Percentiles rank a stretch among this genome's conserved stretches.
Conservation (phyloP, 1,140 invertebrate species). For the Theocolax elegans region DNA sequence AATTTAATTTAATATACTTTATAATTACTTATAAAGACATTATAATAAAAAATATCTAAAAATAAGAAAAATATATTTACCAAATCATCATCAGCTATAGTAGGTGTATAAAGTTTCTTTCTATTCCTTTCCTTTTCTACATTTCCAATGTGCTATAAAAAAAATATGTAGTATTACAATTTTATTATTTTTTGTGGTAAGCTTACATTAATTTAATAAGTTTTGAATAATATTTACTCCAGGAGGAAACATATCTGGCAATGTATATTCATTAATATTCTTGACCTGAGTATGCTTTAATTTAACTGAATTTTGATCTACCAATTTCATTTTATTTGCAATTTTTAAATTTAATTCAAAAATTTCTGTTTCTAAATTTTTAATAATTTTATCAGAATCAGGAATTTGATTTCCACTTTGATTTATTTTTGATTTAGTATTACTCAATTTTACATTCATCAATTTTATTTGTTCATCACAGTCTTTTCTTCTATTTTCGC, state of each 20-base stretch:
- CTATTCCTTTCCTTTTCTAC: slow-evolving; percentile 16
- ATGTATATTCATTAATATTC: too few relatives aligned
- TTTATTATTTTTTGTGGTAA: background rate
- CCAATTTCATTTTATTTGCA: background rate
- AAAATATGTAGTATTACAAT: background rate
- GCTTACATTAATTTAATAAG: background rate
- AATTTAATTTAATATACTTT: background rate
- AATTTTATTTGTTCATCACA: slow-evolving; percentile 21
- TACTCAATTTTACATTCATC: slow-evolving; percentile 11
- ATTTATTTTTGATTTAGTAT: slow-evolving; percentile 9
- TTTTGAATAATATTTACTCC: slow-evolving; percentile 5
- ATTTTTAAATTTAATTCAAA: background rate
- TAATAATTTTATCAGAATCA: slow-evolving; percentile 5
- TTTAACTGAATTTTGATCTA: too few relatives aligned
- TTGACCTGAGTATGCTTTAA: too few relatives aligned
- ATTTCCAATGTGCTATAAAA: slow-evolving; percentile 7
- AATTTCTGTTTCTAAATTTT: slow-evolving; percentile 20
- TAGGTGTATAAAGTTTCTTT: slow-evolving; percentile 31
- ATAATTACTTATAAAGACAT: too few relatives aligned
- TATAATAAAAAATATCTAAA: slow-evolving; percentile 4
- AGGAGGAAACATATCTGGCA: background rate
- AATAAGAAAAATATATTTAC: slow-evolving; percentile 5
- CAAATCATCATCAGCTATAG: slow-evolving; percentile 35
- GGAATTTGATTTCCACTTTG: background rate
- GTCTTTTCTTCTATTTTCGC: background rate